Percentiles rank a stretch among this genome's conserved stretches.
Conservation (phyloP, 2,113 vertebrate genomes). For the Andinoacara biseriatus region DNA sequence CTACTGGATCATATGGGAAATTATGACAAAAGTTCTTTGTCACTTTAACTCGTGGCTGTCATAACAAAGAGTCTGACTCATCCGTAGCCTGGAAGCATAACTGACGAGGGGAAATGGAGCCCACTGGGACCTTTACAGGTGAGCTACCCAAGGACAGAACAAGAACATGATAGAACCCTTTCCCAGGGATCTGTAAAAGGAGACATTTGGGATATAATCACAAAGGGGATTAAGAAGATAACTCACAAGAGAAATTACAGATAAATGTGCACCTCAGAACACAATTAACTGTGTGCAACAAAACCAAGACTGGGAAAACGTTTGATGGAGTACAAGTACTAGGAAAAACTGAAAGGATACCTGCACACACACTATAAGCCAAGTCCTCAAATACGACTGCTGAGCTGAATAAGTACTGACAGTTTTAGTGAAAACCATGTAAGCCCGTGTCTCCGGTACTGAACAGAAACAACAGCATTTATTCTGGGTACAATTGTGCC, state of each 20-base stretch:
- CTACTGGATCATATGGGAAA: not conserved
- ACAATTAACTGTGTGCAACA: not conserved
- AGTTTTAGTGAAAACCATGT: not conserved
- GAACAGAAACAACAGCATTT: not conserved
- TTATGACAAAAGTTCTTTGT: not conserved
- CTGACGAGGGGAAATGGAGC: slow-evolving; percentile 14
- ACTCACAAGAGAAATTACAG: not conserved
- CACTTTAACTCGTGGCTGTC: not conserved
- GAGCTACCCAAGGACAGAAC: slow-evolving; percentile 3
- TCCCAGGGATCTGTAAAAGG: not conserved
- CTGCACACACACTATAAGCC: not conserved
- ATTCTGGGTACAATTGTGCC: slow-evolving; percentile 29
- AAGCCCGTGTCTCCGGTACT: not conserved
- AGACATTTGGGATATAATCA: not conserved
- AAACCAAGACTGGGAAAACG: not conserved
- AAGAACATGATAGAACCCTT: slow-evolving; percentile 1
- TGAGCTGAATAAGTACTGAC: not conserved
- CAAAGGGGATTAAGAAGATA: not conserved
- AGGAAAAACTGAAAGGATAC: not conserved
- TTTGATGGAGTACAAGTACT: not conserved
- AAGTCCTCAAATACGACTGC: not conserved
- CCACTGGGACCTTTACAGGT: not conserved
- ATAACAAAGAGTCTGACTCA: not conserved
- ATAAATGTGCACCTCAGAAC: not conserved
- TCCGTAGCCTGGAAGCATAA: not conserved